Evolutionary conservation across 2,888 invertebrate species (phyloP), one percentile per base, ranked within the genome.

Genomic region (Epiblema foenella): DNA sequence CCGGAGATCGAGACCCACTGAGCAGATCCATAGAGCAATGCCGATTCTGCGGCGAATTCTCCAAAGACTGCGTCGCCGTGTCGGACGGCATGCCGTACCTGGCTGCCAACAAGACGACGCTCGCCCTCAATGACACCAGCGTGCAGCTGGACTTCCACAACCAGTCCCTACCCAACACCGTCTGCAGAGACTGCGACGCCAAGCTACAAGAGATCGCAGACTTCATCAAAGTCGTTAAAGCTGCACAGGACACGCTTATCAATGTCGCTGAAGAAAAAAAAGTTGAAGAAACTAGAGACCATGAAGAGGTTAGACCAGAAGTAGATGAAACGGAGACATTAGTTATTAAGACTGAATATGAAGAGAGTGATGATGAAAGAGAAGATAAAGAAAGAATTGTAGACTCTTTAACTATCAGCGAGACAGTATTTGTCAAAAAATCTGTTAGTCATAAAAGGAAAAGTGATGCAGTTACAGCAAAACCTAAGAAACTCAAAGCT

Each of bases 31-130:
- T n/a, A n/a, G n/a, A 56, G n/a, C 56, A 56, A 17, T 60, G 60
- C 20, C 42, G 60, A 4, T 60, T 42, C 42, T 60, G 60, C 24
- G 60, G 60, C 18, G 37, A 58, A 2, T 58, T 58, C 39, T 37
- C 37, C 37, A 58, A 58, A 7, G 12, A 18, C 11, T 58, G 33
- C 37, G 12, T 18, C 18, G 17, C 37, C 18, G 12, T 58, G 37
- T 11, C 29, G 29, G 18, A 12, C 7, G 37, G 29, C 58, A 57
- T 33, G n/a, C 58, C 58, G 37, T 58, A 58, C 18, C 4, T 58
- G 7, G 4, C 10, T 7, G 18, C 37, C 11, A 37, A 63, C 51
- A 52, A 11, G 15, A 63, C 51, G 2, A 46, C 51, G 8, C 17
- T 62, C 5, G 49, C 51, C 29, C 17, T 49, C 33, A 62, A 62